Conservation (phyloP, 2,113 vertebrate species). For the Chlorodrepanis virens region DNA sequence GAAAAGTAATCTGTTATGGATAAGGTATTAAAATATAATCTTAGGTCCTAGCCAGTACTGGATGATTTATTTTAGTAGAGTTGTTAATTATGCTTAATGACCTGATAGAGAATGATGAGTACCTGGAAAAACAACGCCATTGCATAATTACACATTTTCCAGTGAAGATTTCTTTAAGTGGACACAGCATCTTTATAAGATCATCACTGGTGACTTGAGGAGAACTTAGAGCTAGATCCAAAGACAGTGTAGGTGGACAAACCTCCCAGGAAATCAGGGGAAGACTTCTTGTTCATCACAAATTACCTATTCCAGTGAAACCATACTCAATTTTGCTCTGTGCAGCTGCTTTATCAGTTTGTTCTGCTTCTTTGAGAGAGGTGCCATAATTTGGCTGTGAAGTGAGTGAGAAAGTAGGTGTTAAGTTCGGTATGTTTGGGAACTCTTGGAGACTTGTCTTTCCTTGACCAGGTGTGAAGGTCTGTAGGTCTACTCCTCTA, state of each 20-base stretch:
- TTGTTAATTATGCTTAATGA: background rate
- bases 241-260: background rate
- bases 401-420: conserved; percentile 11
- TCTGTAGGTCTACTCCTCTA: conserved; percentile 45
- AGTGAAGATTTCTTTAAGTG: background rate
- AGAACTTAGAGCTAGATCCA: background rate
- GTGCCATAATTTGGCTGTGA: background rate
- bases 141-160: background rate
- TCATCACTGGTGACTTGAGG: background rate
- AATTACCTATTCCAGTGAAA: background rate
- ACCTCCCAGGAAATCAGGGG: background rate
- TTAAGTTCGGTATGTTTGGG: conserved; percentile 24
- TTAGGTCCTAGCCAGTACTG: background rate
- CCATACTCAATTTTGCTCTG: background rate
- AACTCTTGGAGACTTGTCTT: conserved; percentile 47
- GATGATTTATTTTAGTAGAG: background rate
- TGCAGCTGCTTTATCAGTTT: background rate
- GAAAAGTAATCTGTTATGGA: background rate
- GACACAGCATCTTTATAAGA: background rate
- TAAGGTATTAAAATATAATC: background rate
- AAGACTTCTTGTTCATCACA: background rate
- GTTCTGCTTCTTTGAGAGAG: background rate
- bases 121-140: background rate
- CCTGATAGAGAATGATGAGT: background rate
- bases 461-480: conserved; percentile 48